Conservation (phyloP, 2,888 invertebrate species). For the Scaptomyza cyrtandrae region DNA sequence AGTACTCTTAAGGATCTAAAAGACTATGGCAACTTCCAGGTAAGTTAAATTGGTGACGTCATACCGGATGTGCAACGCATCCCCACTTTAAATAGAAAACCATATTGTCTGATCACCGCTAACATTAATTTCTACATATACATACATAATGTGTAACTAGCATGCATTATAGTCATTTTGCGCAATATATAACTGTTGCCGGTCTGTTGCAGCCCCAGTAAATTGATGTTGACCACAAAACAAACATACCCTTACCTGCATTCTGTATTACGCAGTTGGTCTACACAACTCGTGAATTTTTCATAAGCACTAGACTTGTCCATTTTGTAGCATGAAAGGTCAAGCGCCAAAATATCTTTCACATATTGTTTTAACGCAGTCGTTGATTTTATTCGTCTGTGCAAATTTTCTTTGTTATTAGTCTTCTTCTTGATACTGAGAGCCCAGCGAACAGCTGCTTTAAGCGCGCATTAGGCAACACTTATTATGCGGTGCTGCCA, state of each 20-base stretch:
- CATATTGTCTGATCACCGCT: conserved; percentile 23
- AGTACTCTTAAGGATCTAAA: too few species aligned
- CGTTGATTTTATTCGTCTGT: conserved; percentile 7
- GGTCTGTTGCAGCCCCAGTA: conserved; percentile 45
- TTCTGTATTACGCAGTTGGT: conserved; percentile 84
- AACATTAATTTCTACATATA: background rate
- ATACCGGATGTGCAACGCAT: conserved; percentile 24
- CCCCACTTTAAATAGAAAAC: background rate
- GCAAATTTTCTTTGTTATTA: conserved; percentile 57
- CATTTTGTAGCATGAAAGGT: conserved; percentile 53
- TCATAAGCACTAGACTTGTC: conserved; percentile 80
- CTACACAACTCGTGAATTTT: conserved; percentile 82
- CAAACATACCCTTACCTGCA: conserved; percentile 80
- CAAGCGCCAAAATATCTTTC: conserved; percentile 19
- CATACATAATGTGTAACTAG: background rate
- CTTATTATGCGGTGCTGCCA: conserved; percentile 31
- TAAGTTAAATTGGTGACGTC: conserved; percentile 46
- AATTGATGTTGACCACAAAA: conserved; percentile 4
- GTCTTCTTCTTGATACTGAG: conserved; percentile 47
- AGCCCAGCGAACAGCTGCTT: conserved; percentile 44
- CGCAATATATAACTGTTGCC: conserved; percentile 68
- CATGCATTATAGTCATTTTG: conserved; percentile 20
- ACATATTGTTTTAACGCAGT: conserved; percentile 48
- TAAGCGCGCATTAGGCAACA: conserved; percentile 36
- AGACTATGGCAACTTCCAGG: too few species aligned